phyloP scores from a whole-genome alignment of 2,797 vertebrate genomes.

The Typhlichthys eigenmanni region DNA sequence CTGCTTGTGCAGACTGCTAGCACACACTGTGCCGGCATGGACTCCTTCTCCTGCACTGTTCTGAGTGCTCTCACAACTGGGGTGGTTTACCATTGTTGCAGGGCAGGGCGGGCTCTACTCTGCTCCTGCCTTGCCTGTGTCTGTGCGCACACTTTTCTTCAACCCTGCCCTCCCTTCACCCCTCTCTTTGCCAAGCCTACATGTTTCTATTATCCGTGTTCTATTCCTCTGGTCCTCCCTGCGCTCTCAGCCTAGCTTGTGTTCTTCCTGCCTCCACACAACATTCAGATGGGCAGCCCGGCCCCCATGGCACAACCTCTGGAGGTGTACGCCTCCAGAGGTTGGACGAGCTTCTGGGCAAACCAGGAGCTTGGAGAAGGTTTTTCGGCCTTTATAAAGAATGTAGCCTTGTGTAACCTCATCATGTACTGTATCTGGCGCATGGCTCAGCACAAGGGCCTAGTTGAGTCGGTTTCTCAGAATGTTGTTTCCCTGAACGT shows the following conservation, averaged over 20 bases:
- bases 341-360: slow-evolving; percentile 6
- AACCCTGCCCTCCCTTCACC: not conserved
- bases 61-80: slow-evolving; percentile 34
- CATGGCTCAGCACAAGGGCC: slow-evolving; percentile 35
- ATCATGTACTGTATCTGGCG: slow-evolving; percentile 27
- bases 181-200: slow-evolving; percentile 6
- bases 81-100: slow-evolving; percentile 39
- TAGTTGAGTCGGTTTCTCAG: slow-evolving; percentile 47
- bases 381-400: slow-evolving; percentile 33
- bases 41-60: slow-evolving; percentile 38
- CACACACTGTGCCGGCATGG: slow-evolving; percentile 45
- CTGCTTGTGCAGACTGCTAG: slow-evolving; percentile 65
- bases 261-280: slow-evolving; percentile 38
- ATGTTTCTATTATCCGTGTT: slow-evolving; percentile 39
- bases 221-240: slow-evolving; percentile 27
- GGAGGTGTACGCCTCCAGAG: not conserved
- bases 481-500: slow-evolving; percentile 46
- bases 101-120: slow-evolving; percentile 25
- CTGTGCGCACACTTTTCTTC: not conserved
- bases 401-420: slow-evolving; percentile 34
- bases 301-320: slow-evolving; percentile 3
- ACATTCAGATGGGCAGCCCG: slow-evolving; percentile 26
- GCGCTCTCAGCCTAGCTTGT: not conserved
- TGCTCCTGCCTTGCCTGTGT: slow-evolving; percentile 14
- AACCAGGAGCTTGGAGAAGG: slow-evolving; percentile 6